These are phyloP conservation scores for Rhysida immarginata DNA, from an alignment of 1,140 invertebrate species.

Conservation along the genomic window DNA sequence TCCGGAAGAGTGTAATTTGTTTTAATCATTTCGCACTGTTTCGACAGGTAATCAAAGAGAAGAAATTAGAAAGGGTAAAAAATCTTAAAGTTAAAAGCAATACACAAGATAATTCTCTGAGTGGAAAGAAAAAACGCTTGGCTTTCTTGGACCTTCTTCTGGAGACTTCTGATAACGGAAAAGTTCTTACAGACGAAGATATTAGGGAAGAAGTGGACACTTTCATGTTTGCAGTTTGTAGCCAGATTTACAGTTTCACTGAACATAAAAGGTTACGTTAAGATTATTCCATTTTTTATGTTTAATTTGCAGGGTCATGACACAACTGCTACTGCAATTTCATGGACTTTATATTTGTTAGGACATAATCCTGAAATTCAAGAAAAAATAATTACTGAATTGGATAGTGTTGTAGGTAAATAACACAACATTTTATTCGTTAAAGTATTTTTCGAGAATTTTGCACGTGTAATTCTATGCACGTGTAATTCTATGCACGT, in stretches of 20 bases:
- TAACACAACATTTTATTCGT: too few species aligned
- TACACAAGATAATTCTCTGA: neutral
- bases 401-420: conserved; percentile 32
- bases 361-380: conserved; percentile 37
- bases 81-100: neutral
- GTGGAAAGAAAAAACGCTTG: conserved; percentile 34
- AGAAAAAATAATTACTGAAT: conserved; percentile 29
- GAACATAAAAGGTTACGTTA: too few species aligned
- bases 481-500: too few species aligned
- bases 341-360: conserved; percentile 36
- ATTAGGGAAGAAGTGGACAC: conserved; percentile 71
- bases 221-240: conserved; percentile 46
- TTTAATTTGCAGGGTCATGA: conserved; percentile 35
- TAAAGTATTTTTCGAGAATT: too few species aligned
- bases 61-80: neutral
- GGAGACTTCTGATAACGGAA: conserved; percentile 38
- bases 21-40: too few species aligned
- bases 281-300: too few species aligned
- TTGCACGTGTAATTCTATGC: too few species aligned
- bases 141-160: conserved; percentile 60
- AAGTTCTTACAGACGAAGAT: conserved; percentile 41
- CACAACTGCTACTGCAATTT: conserved; percentile 37
- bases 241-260: too few species aligned
- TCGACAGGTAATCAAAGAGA: conserved; percentile 1
- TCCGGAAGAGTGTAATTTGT: too few species aligned